Conservation (phyloP, 2,888 invertebrate genomes). For the Anthophora plumipes region DNA sequence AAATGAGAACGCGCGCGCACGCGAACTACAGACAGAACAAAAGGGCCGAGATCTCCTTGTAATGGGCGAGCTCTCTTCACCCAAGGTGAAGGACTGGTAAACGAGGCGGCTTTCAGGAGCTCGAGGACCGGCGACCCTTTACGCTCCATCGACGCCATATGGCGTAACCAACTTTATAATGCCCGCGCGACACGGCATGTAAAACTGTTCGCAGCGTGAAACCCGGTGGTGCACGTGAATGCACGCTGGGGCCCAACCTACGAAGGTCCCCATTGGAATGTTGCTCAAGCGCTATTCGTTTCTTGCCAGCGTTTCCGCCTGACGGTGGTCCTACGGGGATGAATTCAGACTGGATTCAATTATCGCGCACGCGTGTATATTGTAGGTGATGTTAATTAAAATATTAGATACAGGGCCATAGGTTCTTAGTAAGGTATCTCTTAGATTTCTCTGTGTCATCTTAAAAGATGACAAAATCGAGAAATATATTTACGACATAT, state of each 20-base stretch:
- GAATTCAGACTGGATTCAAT: neutral
- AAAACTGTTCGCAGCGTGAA: slow-evolving; percentile 59
- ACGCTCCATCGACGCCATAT: slow-evolving; percentile 78
- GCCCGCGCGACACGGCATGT: slow-evolving; percentile 63
- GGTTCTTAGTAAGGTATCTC: too few species aligned
- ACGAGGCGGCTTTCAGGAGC: slow-evolving; percentile 69
- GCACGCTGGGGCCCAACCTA: slow-evolving; percentile 9
- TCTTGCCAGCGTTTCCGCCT: neutral
- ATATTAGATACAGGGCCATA: too few species aligned
- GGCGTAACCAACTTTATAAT: slow-evolving; percentile 77
- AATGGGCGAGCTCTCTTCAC: slow-evolving; percentile 68
- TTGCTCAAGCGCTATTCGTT: slow-evolving; percentile 10
- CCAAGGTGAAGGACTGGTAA: slow-evolving; percentile 71
- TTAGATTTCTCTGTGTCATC: too few species aligned
- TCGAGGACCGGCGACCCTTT: slow-evolving; percentile 75
- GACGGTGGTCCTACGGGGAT: neutral
- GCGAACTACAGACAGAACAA: slow-evolving; percentile 66
- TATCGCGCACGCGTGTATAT: too few species aligned
- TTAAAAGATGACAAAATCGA: too few species aligned
- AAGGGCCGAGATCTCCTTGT: slow-evolving; percentile 71
- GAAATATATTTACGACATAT: too few species aligned
- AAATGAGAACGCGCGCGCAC: slow-evolving; percentile 47
- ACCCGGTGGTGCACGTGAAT: slow-evolving; percentile 22
- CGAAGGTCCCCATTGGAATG: neutral
- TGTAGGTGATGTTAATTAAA: too few species aligned